Percentiles rank a stretch among this genome's conserved stretches.
These are phyloP conservation scores for Steinernema carpocapsae DNA, from an alignment of 2,888 invertebrate genomes.

Conservation along the genomic window DNA sequence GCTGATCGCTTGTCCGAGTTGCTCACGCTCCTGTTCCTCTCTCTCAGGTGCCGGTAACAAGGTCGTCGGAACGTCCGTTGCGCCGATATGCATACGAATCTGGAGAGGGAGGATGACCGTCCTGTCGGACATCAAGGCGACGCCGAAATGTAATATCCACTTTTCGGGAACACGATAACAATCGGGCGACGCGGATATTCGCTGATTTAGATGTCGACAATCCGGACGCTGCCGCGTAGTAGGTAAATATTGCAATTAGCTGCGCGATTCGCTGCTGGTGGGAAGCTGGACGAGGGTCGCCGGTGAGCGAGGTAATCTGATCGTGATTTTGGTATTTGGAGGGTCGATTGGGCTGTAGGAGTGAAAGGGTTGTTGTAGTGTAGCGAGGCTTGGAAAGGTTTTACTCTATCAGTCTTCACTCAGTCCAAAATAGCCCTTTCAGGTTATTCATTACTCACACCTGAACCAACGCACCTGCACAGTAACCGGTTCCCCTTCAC, in stretches of 20 bases:
- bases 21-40: too few relatives aligned
- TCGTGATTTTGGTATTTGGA: not conserved
- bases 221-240: not conserved
- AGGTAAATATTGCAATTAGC: constrained; percentile 28
- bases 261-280: constrained; percentile 1
- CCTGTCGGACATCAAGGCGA: not conserved
- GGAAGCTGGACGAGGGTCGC: too few relatives aligned
- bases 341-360: too few relatives aligned
- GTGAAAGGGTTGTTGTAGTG: too few relatives aligned
- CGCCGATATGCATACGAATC: constrained; percentile 22
- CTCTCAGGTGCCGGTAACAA: not conserved
- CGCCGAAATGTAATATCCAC: constrained; percentile 2
- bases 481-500: not conserved
- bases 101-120: too few relatives aligned
- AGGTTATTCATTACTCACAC: too few relatives aligned
- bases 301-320: not conserved
- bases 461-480: not conserved
- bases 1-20: not conserved
- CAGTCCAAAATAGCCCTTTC: too few relatives aligned
- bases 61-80: not conserved
- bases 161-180: constrained; percentile 1
- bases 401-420: too few relatives aligned
- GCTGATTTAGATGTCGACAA: constrained; percentile 7
- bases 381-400: too few relatives aligned
- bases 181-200: constrained; percentile 1